These are phyloP conservation scores for Clarias fuscus DNA, from an alignment of 2,797 vertebrate species.

Conservation along the genomic window DNA sequence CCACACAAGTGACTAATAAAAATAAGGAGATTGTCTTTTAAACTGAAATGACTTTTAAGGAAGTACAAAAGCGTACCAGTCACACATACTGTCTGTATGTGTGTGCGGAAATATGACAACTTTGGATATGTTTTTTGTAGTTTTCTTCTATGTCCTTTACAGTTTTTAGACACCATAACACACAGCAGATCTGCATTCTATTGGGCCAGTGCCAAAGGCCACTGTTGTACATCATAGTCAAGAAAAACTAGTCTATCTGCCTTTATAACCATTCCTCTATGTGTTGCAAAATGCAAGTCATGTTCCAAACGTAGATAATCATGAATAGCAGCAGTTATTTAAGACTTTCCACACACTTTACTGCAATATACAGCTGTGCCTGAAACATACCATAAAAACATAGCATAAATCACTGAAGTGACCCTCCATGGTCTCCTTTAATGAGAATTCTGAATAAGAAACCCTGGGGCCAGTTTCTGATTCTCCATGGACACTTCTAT, in stretches of 20 bases:
- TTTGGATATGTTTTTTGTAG: not conserved
- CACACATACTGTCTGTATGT: not conserved
- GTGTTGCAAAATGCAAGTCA: not conserved
- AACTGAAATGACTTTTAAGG: slow-evolving; percentile 11
- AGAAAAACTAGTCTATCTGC: not conserved
- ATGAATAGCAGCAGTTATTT: slow-evolving; percentile 4
- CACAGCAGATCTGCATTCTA: slow-evolving; percentile 24
- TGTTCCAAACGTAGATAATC: slow-evolving; percentile 4
- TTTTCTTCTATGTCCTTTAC: not conserved
- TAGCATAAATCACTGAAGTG: slow-evolving; percentile 22
- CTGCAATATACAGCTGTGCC: not conserved
- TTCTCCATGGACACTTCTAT: slow-evolving; percentile 37
- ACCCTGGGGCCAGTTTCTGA: slow-evolving; percentile 46
- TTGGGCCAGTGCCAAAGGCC: slow-evolving; percentile 5
- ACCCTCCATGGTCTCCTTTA: slow-evolving; percentile 28
- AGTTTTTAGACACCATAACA: not conserved
- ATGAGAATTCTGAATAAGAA: slow-evolving; percentile 28
- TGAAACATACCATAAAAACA: not conserved
- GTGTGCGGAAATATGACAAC: not conserved
- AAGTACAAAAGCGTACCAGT: not conserved
- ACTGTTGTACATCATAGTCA: slow-evolving; percentile 11
- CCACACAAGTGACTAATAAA: not conserved
- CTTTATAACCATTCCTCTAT: slow-evolving; percentile 9
- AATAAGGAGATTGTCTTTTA: slow-evolving; percentile 5
- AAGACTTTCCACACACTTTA: slow-evolving; percentile 20